Evolutionary conservation across 1,140 invertebrate genomes (phyloP), one percentile per base, ranked within the genome.

Genomic region (Ctenoplectra terminalis): DNA sequence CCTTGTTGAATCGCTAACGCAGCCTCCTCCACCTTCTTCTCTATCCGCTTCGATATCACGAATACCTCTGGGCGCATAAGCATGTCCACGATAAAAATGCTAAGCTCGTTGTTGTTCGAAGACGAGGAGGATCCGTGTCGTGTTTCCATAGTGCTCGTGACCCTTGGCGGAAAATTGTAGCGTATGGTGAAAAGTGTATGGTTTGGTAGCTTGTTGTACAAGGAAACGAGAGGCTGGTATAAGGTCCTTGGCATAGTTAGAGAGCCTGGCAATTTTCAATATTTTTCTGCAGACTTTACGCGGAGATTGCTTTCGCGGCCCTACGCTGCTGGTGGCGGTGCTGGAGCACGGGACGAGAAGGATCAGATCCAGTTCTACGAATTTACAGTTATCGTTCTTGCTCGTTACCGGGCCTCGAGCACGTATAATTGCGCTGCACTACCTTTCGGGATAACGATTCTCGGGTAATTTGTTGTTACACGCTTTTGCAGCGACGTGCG

Each of bases 11-110:
- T 67, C 52, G 78, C 37, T 71, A 74, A 80, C 81, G 61, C 60
- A 73, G 48, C 37, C 61, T 15, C 50, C 31, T 50, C 26, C 63
- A 2, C 8, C 8, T 48, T 48, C 13, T 48, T 61, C 48, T 31
- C 48, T 31, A 50, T 84, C n/a, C 54, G 31, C 54, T 74, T 31
- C 63, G 82, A 81, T 64, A 73, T 66, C 46, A 52, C 69, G 48
- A 84, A 85, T 85, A 84, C 82, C 54, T 61, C n/a, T 20, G 48
- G 37, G 67, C 56, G 83, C 64, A 54, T 60, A 80, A 76, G 34
- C 34, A 9, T n/a, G 37, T 54, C 37, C 37, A 20, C 69, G 69
- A 84, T 85, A 74, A 80, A 85, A 84, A 84, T 84, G 69, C 82
- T 80, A 85, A 84, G 83, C 83, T 64, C 63, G 78, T 43, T 64